Percentiles rank a stretch among this genome's conserved stretches.
These are phyloP conservation scores for Caenorhabditis tropicalis DNA, from an alignment of 1,140 invertebrate species.

Conservation along the genomic window DNA sequence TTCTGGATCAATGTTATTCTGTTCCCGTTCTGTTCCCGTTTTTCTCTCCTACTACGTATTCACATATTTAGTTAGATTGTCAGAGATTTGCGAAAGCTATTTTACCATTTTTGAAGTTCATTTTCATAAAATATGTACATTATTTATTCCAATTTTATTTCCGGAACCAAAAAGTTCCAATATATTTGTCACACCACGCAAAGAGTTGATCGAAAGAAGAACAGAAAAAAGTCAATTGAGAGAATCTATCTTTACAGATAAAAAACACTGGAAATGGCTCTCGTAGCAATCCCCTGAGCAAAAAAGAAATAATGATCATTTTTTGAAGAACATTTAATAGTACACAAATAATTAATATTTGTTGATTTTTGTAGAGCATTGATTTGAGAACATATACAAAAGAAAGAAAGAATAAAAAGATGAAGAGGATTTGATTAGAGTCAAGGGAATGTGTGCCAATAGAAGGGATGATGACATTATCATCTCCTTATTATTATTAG, in stretches of 20 bases:
- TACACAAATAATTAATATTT: background rate
- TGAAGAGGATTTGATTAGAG: constrained; percentile 17
- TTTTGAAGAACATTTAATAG: constrained; percentile 27
- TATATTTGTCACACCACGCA: constrained; percentile 38
- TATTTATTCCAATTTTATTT: background rate
- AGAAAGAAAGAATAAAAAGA: too few relatives aligned
- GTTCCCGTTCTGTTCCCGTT: too few relatives aligned
- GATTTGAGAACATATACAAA: constrained; percentile 32
- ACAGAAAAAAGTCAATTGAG: background rate
- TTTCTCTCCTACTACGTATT: too few relatives aligned
- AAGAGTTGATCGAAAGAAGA: background rate
- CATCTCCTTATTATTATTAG: constrained; percentile 40
- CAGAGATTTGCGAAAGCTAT: too few relatives aligned
- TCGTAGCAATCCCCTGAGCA: constrained; percentile 17
- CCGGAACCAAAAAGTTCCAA: background rate
- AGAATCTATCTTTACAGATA: background rate
- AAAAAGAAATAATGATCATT: constrained; percentile 32
- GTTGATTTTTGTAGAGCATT: background rate
- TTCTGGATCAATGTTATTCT: too few relatives aligned
- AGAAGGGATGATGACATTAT: background rate
- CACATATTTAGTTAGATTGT: too few relatives aligned
- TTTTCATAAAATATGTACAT: too few relatives aligned
- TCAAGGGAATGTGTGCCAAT: constrained; percentile 36
- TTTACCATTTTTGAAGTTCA: too few relatives aligned
- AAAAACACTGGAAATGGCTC: background rate